phyloP scores from a whole-genome alignment of 2,113 vertebrate species.

The Piaya cayana region DNA sequence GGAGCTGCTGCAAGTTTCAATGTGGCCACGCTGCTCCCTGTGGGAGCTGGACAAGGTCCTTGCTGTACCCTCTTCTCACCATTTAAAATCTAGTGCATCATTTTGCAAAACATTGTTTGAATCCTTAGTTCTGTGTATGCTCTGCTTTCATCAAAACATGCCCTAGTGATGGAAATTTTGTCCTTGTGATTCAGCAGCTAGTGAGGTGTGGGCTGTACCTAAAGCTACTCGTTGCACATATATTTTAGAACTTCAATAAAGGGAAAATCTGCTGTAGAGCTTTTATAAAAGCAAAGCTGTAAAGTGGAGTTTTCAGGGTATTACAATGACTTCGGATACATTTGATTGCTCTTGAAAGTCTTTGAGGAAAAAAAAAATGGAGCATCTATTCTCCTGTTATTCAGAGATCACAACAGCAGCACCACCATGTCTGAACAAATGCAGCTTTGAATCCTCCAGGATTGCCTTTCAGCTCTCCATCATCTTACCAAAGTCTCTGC shows the following conservation, averaged over 20 bases:
- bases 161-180: neutral
- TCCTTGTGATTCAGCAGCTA: rapidly evolving
- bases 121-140: neutral
- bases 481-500: neutral
- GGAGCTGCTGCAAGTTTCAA: neutral
- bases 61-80: neutral
- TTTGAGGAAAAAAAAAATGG: neutral
- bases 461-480: neutral
- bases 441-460: neutral
- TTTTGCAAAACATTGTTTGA: neutral
- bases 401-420: neutral
- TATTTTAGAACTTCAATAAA: neutral
- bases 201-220: neutral
- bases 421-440: neutral
- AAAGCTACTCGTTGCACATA: rapidly evolving
- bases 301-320: neutral
- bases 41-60: neutral
- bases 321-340: neutral
- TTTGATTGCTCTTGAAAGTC: neutral
- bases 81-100: neutral
- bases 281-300: neutral
- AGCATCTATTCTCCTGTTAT: neutral
- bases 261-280: neutral
- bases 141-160: neutral
- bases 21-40: neutral